phyloP scores from a whole-genome alignment of 1,140 invertebrate genomes.

The Arctopsyche grandis region DNA sequence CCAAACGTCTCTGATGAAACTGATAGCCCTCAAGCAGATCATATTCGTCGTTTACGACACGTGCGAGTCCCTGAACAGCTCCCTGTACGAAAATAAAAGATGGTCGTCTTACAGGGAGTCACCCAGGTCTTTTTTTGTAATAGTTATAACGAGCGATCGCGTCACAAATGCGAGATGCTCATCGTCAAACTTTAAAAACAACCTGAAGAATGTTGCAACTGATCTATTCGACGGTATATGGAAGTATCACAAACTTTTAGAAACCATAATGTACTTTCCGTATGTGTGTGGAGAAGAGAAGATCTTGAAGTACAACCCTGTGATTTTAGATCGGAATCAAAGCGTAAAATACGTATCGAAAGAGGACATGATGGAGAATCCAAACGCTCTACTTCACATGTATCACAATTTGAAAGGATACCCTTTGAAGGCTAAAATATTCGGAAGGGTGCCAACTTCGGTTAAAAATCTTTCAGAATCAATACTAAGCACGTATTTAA shows the following conservation, averaged over 20 bases:
- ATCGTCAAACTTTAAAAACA: neutral
- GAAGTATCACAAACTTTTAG: conserved; percentile 39
- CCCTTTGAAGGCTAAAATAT: conserved; percentile 47
- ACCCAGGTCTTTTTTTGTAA: conserved; percentile 33
- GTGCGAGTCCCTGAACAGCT: conserved; percentile 1
- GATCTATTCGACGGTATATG: conserved; percentile 42
- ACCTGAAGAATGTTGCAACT: neutral
- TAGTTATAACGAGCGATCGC: conserved; percentile 7
- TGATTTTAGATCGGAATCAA: neutral
- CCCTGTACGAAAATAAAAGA: neutral
- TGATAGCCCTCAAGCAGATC: neutral
- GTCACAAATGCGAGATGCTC: neutral
- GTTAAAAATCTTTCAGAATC: conserved; percentile 42
- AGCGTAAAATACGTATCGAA: conserved; percentile 21
- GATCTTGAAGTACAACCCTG: conserved; percentile 49
- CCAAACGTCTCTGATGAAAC: neutral
- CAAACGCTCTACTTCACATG: conserved; percentile 25
- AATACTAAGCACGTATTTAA: conserved; percentile 46
- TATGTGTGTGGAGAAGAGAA: conserved; percentile 31
- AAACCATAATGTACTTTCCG: conserved; percentile 43
- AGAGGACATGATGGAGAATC: conserved; percentile 16
- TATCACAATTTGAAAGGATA: conserved; percentile 48
- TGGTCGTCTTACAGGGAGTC: conserved; percentile 26
- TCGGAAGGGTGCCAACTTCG: conserved; percentile 42
- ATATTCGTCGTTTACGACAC: conserved; percentile 29